Evolutionary conservation across 2,888 invertebrate species (phyloP), one percentile per base, ranked within the genome.

Genomic region (Pollenia griseotomentosa): DNA sequence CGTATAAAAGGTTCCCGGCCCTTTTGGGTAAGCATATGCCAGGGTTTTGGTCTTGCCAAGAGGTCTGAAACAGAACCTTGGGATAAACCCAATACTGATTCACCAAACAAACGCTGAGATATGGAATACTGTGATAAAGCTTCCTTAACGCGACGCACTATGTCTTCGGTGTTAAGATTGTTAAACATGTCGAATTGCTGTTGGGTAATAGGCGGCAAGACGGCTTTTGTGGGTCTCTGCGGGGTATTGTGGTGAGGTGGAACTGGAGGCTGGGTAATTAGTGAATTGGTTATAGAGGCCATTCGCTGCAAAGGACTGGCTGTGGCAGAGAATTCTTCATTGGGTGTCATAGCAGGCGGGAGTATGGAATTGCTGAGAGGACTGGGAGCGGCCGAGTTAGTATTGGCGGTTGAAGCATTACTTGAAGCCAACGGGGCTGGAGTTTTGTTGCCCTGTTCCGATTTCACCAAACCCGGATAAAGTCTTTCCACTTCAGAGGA

Each of bases 111-210:
- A 89, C 99, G 95, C 94, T 99, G 99, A 91, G 99, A 99, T 92
- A 99, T 98, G 88, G 98, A 98, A 94, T 98, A 98, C 94, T 98
- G 98, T 90, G 98, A 98, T 79, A 98, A 94, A 90, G 98, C 98
- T 94, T 98, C 98, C 94, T 98, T 98, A 33, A 98, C 98, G 94
- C 98, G 97, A 91, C 98, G 97, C 77, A 99, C 99, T 90, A 99
- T 98, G 89, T 99, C 99, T 94, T 99, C 99, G 1, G 99, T 99
- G 93, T 99, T 99, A 89, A 99, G 95, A 93, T 98, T 98, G 93
- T 99, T 98, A 94, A 98, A 99, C 94, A 98, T 96, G 94, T 99
- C 99, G 94, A 99, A 99, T 93, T 99, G 99, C 91, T 99, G 99
- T 93, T 99, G 99, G 1, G 99, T 99, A 89, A 99, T 99, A 3